These are phyloP conservation scores for Pagetopsis macropterus DNA, from an alignment of 2,797 vertebrate genomes.

Conservation along the genomic window DNA sequence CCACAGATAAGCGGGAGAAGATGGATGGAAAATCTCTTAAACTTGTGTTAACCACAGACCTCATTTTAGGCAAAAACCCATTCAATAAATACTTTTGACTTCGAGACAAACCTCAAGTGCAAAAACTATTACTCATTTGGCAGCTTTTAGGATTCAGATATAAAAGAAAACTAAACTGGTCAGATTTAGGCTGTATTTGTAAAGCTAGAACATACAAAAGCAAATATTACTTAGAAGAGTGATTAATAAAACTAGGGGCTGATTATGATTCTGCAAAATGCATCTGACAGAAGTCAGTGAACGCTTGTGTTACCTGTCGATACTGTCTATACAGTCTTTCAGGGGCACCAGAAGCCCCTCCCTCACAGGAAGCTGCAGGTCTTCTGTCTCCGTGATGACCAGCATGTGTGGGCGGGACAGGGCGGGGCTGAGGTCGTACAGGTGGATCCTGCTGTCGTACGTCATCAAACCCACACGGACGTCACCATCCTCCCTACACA, in stretches of 20 bases:
- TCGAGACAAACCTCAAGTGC: too few relatives aligned
- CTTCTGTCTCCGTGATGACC: conserved; percentile 81
- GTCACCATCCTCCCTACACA: conserved; percentile 59
- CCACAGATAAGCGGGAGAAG: too few relatives aligned
- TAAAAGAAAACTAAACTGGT: background rate
- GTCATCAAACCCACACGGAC: conserved; percentile 85
- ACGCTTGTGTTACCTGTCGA: conserved; percentile 71
- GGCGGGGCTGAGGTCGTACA: conserved; percentile 82
- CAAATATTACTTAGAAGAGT: rapidly evolving
- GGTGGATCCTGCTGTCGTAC: conserved; percentile 83
- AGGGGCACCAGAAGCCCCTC: conserved; percentile 84
- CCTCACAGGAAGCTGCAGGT: conserved; percentile 82
- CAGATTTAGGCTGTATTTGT: background rate
- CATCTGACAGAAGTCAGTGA: background rate
- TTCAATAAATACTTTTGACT: too few relatives aligned
- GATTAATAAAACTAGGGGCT: background rate
- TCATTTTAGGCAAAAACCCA: too few relatives aligned
- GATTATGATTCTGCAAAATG: rapidly evolving
- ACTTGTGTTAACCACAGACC: too few relatives aligned
- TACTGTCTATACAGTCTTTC: conserved; percentile 72
- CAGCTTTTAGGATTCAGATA: too few relatives aligned
- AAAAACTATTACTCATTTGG: too few relatives aligned
- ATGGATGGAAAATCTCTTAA: too few relatives aligned
- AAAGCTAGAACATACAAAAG: background rate
- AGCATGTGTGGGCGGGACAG: conserved; percentile 86